Percentiles rank a stretch among this genome's conserved stretches.
These are phyloP conservation scores for Aurelia coerulea DNA, from an alignment of 30 jellyfish, hydroid and myxozoan species.

Conservation along the genomic window DNA sequence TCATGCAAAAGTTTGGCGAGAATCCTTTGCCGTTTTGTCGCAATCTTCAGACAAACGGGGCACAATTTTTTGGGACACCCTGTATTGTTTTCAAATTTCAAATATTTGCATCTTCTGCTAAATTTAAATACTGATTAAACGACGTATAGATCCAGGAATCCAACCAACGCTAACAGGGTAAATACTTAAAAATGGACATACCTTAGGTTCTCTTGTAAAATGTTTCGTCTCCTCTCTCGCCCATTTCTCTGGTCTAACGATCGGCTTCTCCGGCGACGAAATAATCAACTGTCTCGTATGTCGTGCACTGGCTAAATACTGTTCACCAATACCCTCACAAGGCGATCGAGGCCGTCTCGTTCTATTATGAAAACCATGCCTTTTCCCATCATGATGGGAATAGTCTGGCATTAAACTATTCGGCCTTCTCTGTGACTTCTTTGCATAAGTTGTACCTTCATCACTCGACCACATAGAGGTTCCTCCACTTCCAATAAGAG, in stretches of 20 bases:
- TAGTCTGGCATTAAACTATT: conserved; percentile 8
- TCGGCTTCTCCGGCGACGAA: conserved; percentile 72
- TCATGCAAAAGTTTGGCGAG: no score
- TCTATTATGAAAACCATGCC: conserved; percentile 15
- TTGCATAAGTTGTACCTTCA: conserved; percentile 33
- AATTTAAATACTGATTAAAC: no score
- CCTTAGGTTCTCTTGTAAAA: conserved; percentile 24
- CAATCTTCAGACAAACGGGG: no score
- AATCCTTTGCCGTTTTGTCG: no score
- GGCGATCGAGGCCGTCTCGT: conserved; percentile 57
- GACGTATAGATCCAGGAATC: no score
- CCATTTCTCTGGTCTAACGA: conserved; percentile 55
- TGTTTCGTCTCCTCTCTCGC: conserved; percentile 34
- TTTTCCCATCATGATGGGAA: conserved; percentile 17
- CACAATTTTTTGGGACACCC: no score
- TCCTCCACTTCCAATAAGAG: conserved; percentile 62
- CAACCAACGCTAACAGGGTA: no score
- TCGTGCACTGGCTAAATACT: conserved; percentile 66
- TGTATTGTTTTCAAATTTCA: no score
- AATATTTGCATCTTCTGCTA: no score
- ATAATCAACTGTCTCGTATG: conserved; percentile 65
- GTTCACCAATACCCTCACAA: conserved; percentile 74
- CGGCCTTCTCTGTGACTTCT: conserved; percentile 2
- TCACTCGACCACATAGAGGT: conserved; percentile 55
- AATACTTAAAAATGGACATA: neutral